These are phyloP conservation scores for Thysanoteuthis rhombus DNA, from an alignment of 2,888 invertebrate genomes.

Conservation along the genomic window DNA sequence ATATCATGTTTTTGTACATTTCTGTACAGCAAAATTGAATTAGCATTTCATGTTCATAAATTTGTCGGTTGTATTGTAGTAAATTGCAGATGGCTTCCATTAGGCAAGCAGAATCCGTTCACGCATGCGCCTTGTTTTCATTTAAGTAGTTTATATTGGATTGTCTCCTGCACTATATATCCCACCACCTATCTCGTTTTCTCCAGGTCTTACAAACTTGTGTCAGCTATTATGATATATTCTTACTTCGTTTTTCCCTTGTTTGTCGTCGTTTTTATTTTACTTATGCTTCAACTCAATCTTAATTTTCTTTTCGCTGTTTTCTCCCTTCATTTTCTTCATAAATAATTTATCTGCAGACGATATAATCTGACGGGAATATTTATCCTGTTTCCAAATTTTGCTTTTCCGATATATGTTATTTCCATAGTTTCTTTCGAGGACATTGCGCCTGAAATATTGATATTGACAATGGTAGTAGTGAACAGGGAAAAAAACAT, in stretches of 20 bases:
- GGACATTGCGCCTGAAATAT: neutral
- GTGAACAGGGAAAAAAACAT: too few relatives aligned
- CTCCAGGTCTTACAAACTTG: neutral
- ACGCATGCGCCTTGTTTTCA: neutral
- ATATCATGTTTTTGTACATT: neutral
- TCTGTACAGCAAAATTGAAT: neutral
- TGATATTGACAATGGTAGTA: neutral
- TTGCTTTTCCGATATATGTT: neutral
- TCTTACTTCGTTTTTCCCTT: neutral
- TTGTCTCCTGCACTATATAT: neutral
- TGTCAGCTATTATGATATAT: neutral
- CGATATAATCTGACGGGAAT: neutral
- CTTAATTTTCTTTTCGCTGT: neutral
- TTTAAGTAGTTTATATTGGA: neutral
- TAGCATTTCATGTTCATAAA: neutral
- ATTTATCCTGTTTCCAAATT: neutral
- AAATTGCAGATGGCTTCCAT: slow-evolving; percentile 12
- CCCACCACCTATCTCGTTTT: neutral
- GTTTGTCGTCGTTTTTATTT: neutral
- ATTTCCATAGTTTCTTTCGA: neutral
- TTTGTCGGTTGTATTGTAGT: neutral
- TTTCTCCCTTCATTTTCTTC: neutral
- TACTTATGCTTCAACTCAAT: neutral
- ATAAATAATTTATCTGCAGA: neutral
- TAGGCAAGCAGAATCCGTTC: neutral